Evolutionary conservation across 2,113 vertebrate genomes (phyloP).

Genomic region (Numenius arquata): DNA sequence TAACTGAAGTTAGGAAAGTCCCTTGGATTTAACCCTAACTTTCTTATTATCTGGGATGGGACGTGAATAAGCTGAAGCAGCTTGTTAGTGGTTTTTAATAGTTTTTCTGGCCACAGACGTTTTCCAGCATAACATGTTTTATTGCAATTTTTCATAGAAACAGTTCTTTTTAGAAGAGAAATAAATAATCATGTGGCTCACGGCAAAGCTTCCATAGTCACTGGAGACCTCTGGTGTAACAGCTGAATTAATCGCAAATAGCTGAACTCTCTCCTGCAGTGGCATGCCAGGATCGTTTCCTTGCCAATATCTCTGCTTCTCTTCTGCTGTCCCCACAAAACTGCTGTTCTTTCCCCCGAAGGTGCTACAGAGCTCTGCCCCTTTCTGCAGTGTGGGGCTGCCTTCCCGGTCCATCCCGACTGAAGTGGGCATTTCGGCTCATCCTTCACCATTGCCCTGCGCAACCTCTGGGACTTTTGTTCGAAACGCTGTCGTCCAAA

Average conservation of each 20-base stretch:
- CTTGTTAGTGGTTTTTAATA: slow-evolving; percentile 26
- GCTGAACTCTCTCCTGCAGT: slow-evolving; percentile 24
- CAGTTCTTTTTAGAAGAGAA: slow-evolving; percentile 14
- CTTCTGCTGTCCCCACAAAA: background rate
- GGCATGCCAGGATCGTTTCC: slow-evolving; percentile 17
- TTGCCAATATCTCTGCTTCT: slow-evolving; percentile 18
- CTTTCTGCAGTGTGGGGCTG: background rate
- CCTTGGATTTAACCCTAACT: slow-evolving; percentile 32
- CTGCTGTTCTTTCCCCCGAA: background rate
- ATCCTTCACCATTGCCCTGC: background rate
- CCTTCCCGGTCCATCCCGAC: background rate
- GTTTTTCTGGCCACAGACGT: background rate
- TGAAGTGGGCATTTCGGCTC: background rate
- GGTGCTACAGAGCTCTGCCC: background rate
- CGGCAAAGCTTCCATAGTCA: slow-evolving; percentile 10
- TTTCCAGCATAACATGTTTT: slow-evolving; percentile 7
- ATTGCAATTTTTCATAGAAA: slow-evolving; percentile 33
- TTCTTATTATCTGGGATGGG: background rate
- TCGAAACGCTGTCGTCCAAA: background rate
- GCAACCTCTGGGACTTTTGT: background rate
- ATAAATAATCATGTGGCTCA: slow-evolving; percentile 35
- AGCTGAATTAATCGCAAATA: slow-evolving; percentile 29
- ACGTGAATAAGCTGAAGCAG: background rate
- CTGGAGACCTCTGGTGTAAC: slow-evolving; percentile 41
- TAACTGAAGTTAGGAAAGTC: slow-evolving; percentile 2